Percentiles rank a stretch among this genome's conserved stretches.
Evolutionary conservation across 2,888 invertebrate genomes (phyloP).

Genomic region (Branchellion lobata): DNA sequence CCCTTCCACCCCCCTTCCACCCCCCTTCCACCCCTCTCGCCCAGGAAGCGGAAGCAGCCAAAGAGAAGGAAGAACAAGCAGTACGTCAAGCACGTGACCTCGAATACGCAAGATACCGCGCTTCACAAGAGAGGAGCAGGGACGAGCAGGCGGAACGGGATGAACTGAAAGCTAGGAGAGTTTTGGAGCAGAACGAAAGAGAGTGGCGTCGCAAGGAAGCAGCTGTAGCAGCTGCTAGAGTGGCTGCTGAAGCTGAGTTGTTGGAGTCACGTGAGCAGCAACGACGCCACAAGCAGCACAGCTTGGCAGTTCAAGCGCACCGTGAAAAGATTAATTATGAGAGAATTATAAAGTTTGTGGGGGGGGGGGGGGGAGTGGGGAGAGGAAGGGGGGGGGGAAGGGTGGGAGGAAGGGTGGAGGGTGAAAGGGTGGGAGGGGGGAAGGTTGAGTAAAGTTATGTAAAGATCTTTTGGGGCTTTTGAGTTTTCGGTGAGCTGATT

Average conservation of each 20-base stretch:
- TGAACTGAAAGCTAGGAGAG: conserved; percentile 61
- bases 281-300: conserved; percentile 62
- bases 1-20: too few species aligned
- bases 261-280: conserved; percentile 59
- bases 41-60: not conserved
- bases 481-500: too few species aligned
- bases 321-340: conserved; percentile 62
- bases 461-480: too few species aligned
- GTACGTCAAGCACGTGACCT: conserved; percentile 56
- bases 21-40: too few species aligned
- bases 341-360: conserved; percentile 58
- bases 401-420: too few species aligned
- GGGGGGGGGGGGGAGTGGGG: too few species aligned
- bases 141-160: conserved; percentile 62
- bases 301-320: conserved; percentile 62
- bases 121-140: conserved; percentile 60
- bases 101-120: conserved; percentile 60
- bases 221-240: conserved; percentile 56
- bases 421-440: too few species aligned
- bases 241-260: conserved; percentile 59
- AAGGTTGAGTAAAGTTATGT: too few species aligned
- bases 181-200: conserved; percentile 61
- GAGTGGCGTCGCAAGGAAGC: conserved; percentile 58
- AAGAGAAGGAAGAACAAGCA: not conserved
- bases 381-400: too few species aligned